Percentiles rank a stretch among this genome's conserved stretches.
Conservation (phyloP, 2,113 vertebrate species). For the Natator depressus region DNA sequence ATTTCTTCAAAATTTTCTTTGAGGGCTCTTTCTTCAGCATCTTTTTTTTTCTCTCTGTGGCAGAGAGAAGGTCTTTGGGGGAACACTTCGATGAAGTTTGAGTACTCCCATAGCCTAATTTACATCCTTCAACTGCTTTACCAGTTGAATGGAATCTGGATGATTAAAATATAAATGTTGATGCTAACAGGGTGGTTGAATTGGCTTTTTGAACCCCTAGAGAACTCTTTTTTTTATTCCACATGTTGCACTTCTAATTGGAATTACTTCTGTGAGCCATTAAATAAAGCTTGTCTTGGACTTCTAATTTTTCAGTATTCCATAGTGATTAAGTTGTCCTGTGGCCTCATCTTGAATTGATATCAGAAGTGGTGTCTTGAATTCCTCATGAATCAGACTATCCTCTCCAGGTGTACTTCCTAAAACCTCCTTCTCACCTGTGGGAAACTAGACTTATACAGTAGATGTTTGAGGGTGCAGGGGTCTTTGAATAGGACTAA, state of each 20-base stretch:
- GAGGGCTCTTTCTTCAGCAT: neutral
- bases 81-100: neutral
- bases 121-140: neutral
- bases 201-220: neutral
- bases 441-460: neutral
- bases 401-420: neutral
- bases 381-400: neutral
- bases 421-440: neutral
- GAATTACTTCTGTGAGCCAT: too few species aligned
- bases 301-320: too few species aligned
- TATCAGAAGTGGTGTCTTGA: neutral
- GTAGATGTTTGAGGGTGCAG: neutral
- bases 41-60: neutral
- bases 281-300: too few species aligned
- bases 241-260: neutral
- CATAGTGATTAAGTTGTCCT: too few species aligned
- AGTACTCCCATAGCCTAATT: neutral
- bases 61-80: neutral
- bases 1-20: neutral
- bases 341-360: too few species aligned
- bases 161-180: rapidly evolving
- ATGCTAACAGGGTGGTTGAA: neutral
- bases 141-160: neutral
- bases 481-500: neutral
- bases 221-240: neutral